Base-by-base conservation (phyloP, 2,797 vertebrate genomes). In the Coracias cyanogaster region DNA sequence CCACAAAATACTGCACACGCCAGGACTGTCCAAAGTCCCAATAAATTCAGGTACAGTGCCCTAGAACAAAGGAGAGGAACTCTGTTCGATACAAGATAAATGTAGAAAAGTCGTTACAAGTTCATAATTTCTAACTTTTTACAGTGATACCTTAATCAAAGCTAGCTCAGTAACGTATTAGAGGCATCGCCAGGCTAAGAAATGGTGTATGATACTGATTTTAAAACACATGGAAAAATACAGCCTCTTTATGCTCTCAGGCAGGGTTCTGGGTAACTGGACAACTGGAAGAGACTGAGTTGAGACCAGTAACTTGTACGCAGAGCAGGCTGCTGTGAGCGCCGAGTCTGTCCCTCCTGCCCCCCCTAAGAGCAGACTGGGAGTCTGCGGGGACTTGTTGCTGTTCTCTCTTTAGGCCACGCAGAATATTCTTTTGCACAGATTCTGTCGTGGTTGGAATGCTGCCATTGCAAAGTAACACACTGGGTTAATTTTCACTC, bases 41-140 rank as follows among this genome's bases (percentile, higher is more conserved):
- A 0, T 61, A 99, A 97, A 90, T 99, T 99, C 54, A 99, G 94
- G 89, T 99, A 99, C 45, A 99, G 96, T n/a, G 99, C 99, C 31
- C 99, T 99, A 72, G 46, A 86, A 76, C 37, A 58, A 57, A 89
- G 90, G 33, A 60, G 39, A 72, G 12, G 64, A 82, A 33, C 3
- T 16, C 7, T 6, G 3, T 81, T 72, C 72, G 66, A 51, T 29
- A 46, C 20, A 73, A n/a, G 17, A 31, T 24, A 41, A 60, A 29
- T 18, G 25, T 2, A 16, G 35, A 48, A 51, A 83, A 46, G 4
- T 20, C 49, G n/a, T 82, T 55, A 8, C 2, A 16, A 37, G 15
- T 33, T 51, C 16, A 8, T 49, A 61, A 31, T 64, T 57, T 25
- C 7, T 46, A 54, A 41, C 12, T 46, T 61, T 57, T 83, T 33